A percentile compares a stretch with the other conserved stretches of the same genome.
phyloP scores from a whole-genome alignment of 2,797 vertebrate species.

The Peromyscus melanophrys region DNA sequence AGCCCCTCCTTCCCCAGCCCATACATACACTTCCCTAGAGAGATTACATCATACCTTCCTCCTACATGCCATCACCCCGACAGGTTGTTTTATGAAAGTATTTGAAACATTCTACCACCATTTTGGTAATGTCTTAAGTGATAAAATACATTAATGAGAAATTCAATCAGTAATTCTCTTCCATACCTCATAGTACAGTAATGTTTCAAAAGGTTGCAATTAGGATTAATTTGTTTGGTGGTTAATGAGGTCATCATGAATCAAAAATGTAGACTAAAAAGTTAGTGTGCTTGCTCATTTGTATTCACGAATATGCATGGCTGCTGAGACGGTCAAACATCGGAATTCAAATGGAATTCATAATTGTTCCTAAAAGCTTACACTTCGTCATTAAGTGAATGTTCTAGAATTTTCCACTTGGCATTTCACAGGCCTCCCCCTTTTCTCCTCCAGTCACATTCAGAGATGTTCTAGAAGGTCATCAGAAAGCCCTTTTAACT shows the following conservation, averaged over 20 bases:
- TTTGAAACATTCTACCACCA: slow-evolving; percentile 57
- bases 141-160: slow-evolving; percentile 70
- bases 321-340: slow-evolving; percentile 28
- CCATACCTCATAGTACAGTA: slow-evolving; percentile 48
- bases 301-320: slow-evolving; percentile 65
- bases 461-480: slow-evolving; percentile 5
- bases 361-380: slow-evolving; percentile 65
- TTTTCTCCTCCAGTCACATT: background rate
- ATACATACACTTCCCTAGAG: background rate
- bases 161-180: slow-evolving; percentile 59
- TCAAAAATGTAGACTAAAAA: slow-evolving; percentile 68
- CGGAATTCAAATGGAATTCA: slow-evolving; percentile 60
- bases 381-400: slow-evolving; percentile 2
- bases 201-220: slow-evolving; percentile 75
- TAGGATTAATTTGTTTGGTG: slow-evolving; percentile 76
- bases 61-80: background rate
- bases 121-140: slow-evolving; percentile 62
- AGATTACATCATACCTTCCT: slow-evolving; percentile 17
- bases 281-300: slow-evolving; percentile 64
- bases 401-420: background rate
- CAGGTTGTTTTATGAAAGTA: slow-evolving; percentile 51
- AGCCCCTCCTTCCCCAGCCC: background rate
- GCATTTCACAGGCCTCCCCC: background rate
- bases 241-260: slow-evolving; percentile 77
- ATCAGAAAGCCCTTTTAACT: background rate